Evolutionary conservation across 2,797 vertebrate species (phyloP).

Genomic region (Lepus townsendii): DNA sequence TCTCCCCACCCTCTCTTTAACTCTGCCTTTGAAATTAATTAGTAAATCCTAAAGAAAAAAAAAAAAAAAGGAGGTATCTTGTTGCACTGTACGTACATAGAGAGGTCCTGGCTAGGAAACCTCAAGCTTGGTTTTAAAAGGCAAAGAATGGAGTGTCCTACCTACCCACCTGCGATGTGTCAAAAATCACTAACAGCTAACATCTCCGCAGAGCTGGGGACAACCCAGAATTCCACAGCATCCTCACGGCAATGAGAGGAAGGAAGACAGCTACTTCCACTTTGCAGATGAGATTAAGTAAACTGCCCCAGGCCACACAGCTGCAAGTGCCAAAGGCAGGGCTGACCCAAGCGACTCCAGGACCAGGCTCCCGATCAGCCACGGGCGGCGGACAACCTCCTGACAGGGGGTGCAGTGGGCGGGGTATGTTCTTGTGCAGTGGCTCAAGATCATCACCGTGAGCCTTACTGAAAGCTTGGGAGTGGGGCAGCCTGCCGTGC

Average conservation of each 20-base stretch:
- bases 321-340: neutral
- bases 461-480: neutral
- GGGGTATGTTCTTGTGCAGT: neutral
- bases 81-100: neutral
- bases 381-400: neutral
- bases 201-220: neutral
- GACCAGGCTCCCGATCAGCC: neutral
- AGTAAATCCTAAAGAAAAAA: no score
- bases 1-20: no score
- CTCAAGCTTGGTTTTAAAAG: neutral
- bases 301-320: neutral
- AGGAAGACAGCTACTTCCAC: neutral
- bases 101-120: neutral
- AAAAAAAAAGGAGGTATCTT: no score
- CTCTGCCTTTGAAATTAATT: no score
- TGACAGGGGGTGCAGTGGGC: neutral
- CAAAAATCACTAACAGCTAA: neutral
- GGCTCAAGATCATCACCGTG: neutral
- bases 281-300: neutral
- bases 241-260: neutral
- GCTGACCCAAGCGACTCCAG: neutral
- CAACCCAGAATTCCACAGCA: neutral
- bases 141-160: neutral
- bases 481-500: neutral
- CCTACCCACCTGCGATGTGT: neutral